These are phyloP conservation scores for Myocastor coypus DNA, from an alignment of 2,113 vertebrate genomes.

Conservation along the genomic window DNA sequence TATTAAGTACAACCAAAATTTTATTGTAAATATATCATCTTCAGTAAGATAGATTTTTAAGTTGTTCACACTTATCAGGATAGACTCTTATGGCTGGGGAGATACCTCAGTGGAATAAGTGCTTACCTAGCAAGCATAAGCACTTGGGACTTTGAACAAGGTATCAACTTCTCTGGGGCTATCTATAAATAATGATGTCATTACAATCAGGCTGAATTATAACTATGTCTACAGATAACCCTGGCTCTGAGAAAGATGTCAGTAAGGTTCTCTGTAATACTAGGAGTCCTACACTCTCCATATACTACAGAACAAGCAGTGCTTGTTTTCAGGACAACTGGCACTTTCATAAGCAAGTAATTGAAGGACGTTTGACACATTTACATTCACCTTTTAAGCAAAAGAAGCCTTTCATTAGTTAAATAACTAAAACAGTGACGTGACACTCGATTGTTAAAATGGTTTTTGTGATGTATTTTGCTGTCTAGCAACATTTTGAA, in stretches of 20 bases:
- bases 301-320: background rate
- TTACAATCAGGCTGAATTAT: background rate
- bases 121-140: too few relatives aligned
- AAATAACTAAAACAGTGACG: background rate
- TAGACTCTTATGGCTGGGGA: too few relatives aligned
- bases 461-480: background rate
- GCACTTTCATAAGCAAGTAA: background rate
- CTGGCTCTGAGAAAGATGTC: background rate
- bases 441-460: background rate
- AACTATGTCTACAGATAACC: background rate
- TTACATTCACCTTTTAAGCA: slow-evolving; percentile 26
- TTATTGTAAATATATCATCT: too few relatives aligned
- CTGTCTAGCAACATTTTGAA: background rate
- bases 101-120: too few relatives aligned
- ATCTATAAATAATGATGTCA: background rate
- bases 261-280: background rate
- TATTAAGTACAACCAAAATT: too few relatives aligned
- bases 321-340: background rate
- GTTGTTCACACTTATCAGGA: too few relatives aligned
- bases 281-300: background rate
- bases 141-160: background rate
- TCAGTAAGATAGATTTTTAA: too few relatives aligned
- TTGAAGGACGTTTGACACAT: background rate
- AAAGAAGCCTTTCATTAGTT: background rate
- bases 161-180: background rate